Conservation (phyloP, 2,113 vertebrate species). For the Sander lucioperca region DNA sequence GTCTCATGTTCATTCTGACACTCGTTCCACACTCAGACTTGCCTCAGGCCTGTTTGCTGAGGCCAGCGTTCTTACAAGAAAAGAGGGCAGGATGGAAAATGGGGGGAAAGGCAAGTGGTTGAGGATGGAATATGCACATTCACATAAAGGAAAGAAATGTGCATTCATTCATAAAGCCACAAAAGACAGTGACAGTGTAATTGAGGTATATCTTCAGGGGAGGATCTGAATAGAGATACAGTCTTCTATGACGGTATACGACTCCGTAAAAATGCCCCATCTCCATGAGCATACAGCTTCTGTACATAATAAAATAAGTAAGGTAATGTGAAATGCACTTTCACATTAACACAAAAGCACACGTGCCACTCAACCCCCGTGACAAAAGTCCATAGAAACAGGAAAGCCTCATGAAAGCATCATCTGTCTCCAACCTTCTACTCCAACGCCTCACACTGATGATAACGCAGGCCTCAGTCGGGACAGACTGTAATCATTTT, state of each 20-base stretch:
- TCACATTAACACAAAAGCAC: no score
- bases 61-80: conserved; percentile 20
- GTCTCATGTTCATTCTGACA: conserved; percentile 29
- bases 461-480: conserved; percentile 9
- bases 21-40: conserved; percentile 28
- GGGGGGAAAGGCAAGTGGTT: not conserved
- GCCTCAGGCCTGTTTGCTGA: conserved; percentile 39
- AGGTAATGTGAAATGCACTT: not conserved
- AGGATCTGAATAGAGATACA: conserved; percentile 9
- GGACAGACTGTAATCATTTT: not conserved
- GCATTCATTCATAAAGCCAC: conserved; percentile 40
- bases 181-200: conserved; percentile 31
- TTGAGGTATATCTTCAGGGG: conserved; percentile 20
- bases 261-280: not conserved
- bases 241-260: not conserved
- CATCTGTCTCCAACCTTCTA: not conserved
- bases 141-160: conserved; percentile 19
- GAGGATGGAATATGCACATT: conserved; percentile 12
- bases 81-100: conserved; percentile 42
- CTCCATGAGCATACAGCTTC: not conserved
- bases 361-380: no score
- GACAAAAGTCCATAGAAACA: not conserved
- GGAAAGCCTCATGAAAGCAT: conserved; percentile 27
- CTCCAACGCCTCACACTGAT: conserved; percentile 9
- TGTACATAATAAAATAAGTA: no score